phyloP scores from a whole-genome alignment of 2,797 vertebrate species.

The Perdix hodgsoniae region DNA sequence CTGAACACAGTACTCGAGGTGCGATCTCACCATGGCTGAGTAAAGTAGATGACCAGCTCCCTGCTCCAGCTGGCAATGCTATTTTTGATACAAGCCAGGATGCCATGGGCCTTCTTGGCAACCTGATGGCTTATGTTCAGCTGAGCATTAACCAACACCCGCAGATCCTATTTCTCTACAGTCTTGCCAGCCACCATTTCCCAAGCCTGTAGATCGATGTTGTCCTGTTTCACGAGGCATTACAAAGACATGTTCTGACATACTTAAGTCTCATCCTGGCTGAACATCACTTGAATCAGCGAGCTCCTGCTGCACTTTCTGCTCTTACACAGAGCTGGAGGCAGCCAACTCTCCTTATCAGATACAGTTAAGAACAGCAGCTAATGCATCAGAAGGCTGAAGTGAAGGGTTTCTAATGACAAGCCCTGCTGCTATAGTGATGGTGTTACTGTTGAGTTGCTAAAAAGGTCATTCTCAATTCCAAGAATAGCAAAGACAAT shows the following conservation, averaged over 20 bases:
- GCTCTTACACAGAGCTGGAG: too few species aligned
- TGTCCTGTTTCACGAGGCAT: not conserved
- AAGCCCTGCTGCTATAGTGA: not conserved
- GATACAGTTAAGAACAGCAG: not conserved
- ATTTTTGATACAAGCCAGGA: too few species aligned
- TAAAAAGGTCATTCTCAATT: not conserved
- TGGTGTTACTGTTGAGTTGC: not conserved
- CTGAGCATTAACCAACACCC: too few species aligned
- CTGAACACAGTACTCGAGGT: too few species aligned
- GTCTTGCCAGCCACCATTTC: too few species aligned
- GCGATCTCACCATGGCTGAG: too few species aligned
- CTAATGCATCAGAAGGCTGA: not conserved
- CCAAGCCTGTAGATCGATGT: too few species aligned
- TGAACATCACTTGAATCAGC: not conserved
- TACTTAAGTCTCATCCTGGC: not conserved
- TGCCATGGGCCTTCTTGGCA: too few species aligned
- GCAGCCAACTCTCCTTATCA: not conserved
- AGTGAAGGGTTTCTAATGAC: not conserved
- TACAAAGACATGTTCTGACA: not conserved
- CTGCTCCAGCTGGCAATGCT: too few species aligned
- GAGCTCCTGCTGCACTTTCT: not conserved
- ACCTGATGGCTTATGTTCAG: too few species aligned
- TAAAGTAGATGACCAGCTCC: too few species aligned
- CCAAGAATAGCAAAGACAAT: not conserved
- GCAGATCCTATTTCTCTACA: too few species aligned